Conservation (phyloP, 1,140 invertebrate genomes). For the Dinoponera quadriceps region DNA sequence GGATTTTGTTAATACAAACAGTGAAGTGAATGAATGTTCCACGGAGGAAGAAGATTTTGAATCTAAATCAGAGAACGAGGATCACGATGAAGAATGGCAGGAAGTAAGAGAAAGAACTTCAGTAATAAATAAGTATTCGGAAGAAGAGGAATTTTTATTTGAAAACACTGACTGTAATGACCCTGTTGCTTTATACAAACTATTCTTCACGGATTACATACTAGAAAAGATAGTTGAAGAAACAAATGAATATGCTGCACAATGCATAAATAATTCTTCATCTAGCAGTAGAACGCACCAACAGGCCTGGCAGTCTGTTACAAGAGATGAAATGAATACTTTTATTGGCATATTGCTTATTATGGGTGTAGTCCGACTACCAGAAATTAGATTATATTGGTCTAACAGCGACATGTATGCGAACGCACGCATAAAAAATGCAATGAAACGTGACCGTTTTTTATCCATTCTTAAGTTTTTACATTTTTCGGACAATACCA, state of each 20-base stretch:
- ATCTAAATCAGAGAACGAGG: slow-evolving; percentile 28
- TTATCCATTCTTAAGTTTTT: not conserved
- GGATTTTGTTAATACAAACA: slow-evolving; percentile 47
- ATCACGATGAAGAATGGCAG: slow-evolving; percentile 35
- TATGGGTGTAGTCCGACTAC: slow-evolving; percentile 20
- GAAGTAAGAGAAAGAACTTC: slow-evolving; percentile 31
- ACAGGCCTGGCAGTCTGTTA: slow-evolving; percentile 33
- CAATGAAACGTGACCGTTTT: slow-evolving; percentile 25
- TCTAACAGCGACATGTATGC: slow-evolving; percentile 14
- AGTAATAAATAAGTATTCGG: slow-evolving; percentile 45
- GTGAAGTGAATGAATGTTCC: slow-evolving; percentile 48
- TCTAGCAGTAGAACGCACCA: slow-evolving; percentile 26
- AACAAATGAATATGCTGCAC: slow-evolving; percentile 39
- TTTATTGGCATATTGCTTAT: slow-evolving; percentile 39
- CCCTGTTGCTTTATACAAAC: slow-evolving; percentile 32
- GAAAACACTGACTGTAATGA: slow-evolving; percentile 30
- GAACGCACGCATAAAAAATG: slow-evolving; percentile 32
- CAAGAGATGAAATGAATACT: slow-evolving; percentile 41
- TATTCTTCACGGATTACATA: slow-evolving; percentile 45
- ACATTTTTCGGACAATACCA: not conserved
- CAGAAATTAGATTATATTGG: slow-evolving; percentile 44
- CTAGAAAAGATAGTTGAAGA: slow-evolving; percentile 6
- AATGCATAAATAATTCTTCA: slow-evolving; percentile 41
- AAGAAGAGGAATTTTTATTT: slow-evolving; percentile 43
- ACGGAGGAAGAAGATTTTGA: slow-evolving; percentile 39